Evolutionary conservation across 92 coral and sea anemone genomes (phyloP).

Genomic region (Zoanthus sansibaricus): DNA sequence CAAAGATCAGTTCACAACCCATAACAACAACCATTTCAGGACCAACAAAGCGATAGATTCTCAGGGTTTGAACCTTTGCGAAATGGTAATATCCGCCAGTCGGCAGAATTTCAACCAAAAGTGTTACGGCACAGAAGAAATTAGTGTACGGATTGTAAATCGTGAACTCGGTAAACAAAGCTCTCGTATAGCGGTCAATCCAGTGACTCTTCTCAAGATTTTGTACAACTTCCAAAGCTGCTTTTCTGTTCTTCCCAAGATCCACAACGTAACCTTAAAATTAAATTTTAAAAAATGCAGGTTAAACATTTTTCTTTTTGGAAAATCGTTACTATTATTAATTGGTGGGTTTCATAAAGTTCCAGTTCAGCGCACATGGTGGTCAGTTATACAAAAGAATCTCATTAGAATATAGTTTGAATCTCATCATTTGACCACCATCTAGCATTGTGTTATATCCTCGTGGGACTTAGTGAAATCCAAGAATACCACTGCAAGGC

Average conservation of each 20-base stretch:
- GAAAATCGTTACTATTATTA: too few relatives aligned
- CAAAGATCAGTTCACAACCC: constrained; percentile 86
- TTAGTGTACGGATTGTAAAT: constrained; percentile 83
- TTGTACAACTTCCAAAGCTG: constrained; percentile 40
- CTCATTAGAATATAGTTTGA: too few relatives aligned
- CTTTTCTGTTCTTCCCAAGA: constrained; percentile 65
- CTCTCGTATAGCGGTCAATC: constrained; percentile 88
- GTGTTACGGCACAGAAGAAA: constrained; percentile 85
- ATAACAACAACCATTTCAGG: constrained; percentile 91
- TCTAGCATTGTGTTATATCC: too few relatives aligned
- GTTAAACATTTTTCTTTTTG: too few relatives aligned
- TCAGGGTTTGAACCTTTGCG: constrained; percentile 79
- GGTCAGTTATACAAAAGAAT: too few relatives aligned
- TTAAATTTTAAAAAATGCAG: too few relatives aligned
- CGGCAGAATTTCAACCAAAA: constrained; percentile 76
- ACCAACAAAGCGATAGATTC: constrained; percentile 87
- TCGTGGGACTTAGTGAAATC: too few relatives aligned
- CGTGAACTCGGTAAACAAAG: constrained; percentile 85
- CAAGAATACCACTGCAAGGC: too few relatives aligned
- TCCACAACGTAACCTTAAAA: constrained; percentile 83
- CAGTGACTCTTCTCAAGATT: constrained; percentile 53
- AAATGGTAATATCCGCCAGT: constrained; percentile 77
- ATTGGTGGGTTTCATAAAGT: too few relatives aligned
- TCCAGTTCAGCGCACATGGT: too few relatives aligned
- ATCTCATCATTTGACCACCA: too few relatives aligned